Base-by-base conservation (phyloP, 2,888 invertebrate species). In the Eristalinus sepulchralis region DNA sequence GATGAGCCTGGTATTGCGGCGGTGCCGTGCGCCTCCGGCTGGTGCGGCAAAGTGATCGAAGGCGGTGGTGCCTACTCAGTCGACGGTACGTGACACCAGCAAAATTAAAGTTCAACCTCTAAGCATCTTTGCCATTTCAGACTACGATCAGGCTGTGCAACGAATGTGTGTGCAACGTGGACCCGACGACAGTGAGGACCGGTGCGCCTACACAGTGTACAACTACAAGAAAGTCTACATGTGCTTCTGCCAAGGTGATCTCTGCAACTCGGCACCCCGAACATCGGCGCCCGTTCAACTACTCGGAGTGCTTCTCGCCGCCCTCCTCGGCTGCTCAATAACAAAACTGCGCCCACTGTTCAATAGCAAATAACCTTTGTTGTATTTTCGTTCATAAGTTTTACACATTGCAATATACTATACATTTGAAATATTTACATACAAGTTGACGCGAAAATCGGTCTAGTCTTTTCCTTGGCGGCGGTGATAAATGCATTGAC, bases 1-100 rank as follows among this genome's bases (percentile, higher is more conserved):
- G 93, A 93, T 22, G 96, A 96, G 90, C 94, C 94, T 0, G 97
- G 97, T 0, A 95, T 97, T 0, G 94, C 96, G 89, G 95, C 96
- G 0, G 95, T 96, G 11, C 96, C 97, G 0, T 98, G 98, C 90
- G 96, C 97, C 0, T 97, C 97, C 13, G 97, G 97, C 53, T 98
- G 98, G 98, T 98, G 98, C 90, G 97, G 96, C 27, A 98, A 98
- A 93, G 95, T 97, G 68, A 94, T 97, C 47, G 97, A 98, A 92
- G 96, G 96, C 79, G 95, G 95, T 88, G 96, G 96, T 89, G 93
- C 96, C 67, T 94, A 96, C 88, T 95, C 96, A 91, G 95, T 95
- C 91, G 97, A 97, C 93, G 97, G 97, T 96, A 93, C n/a, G 17
- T 17, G 1, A 6, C 1, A 47, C 2, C 5, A 39, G 2, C 17